These are phyloP conservation scores for Herminia tarsipennalis DNA, from an alignment of 2,888 invertebrate genomes.

Conservation along the genomic window DNA sequence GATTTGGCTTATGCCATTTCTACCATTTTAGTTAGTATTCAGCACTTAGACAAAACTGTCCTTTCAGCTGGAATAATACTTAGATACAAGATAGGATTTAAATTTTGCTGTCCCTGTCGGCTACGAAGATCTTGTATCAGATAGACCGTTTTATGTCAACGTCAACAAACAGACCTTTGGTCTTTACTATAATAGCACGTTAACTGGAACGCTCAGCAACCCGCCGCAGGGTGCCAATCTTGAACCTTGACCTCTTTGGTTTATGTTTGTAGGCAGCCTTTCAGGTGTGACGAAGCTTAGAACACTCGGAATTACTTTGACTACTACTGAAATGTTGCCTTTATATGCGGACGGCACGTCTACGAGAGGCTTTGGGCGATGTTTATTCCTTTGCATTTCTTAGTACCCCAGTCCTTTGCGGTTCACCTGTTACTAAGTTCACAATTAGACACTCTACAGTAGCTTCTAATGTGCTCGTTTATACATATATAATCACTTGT, in stretches of 20 bases:
- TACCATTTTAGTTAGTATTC: too few species aligned
- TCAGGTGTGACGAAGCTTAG: conserved; percentile 10
- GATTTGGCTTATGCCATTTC: too few species aligned
- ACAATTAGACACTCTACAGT: too few species aligned
- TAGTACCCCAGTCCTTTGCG: neutral
- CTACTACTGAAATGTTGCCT: conserved; percentile 1
- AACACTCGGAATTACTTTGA: conserved; percentile 16
- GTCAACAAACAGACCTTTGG: neutral
- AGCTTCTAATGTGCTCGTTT: too few species aligned
- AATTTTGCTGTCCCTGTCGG: too few species aligned
- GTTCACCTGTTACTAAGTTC: too few species aligned
- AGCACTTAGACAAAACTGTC: too few species aligned
- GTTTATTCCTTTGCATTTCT: neutral
- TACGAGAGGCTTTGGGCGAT: neutral
- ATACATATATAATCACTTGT: too few species aligned
- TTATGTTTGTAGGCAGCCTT: conserved; percentile 23
- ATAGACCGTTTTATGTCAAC: neutral
- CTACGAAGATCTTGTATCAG: neutral
- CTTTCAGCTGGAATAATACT: too few species aligned
- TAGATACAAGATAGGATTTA: too few species aligned
- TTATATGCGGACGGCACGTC: neutral
- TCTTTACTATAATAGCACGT: conserved; percentile 6
- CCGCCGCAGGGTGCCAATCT: conserved; percentile 17
- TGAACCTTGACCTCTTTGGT: conserved; percentile 26
- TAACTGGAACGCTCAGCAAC: conserved; percentile 6